Evolutionary conservation across 2,113 vertebrate species (phyloP).

Genomic region (Cyprinodon variegatus): DNA sequence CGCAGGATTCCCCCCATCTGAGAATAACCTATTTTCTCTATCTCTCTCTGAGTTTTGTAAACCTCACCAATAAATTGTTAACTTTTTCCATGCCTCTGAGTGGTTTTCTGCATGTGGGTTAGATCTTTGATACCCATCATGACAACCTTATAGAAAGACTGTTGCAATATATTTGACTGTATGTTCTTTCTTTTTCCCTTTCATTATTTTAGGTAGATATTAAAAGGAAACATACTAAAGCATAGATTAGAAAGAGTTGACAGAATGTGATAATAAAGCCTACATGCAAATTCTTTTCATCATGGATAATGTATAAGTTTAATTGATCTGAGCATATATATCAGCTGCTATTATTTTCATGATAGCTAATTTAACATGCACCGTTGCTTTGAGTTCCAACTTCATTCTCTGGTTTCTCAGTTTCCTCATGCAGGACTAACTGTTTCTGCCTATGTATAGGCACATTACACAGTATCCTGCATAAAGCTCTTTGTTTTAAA

Average conservation of each 20-base stretch:
- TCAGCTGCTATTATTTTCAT: slow-evolving; percentile 41
- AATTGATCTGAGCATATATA: slow-evolving; percentile 6
- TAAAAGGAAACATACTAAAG: background rate
- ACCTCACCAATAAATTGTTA: too few species aligned
- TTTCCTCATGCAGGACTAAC: slow-evolving; percentile 62
- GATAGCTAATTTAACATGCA: slow-evolving; percentile 47
- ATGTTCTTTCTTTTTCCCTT: background rate
- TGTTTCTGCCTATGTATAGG: slow-evolving; percentile 71
- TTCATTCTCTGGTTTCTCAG: slow-evolving; percentile 47
- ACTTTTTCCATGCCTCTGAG: too few species aligned
- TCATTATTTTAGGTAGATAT: background rate
- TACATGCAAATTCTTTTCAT: background rate
- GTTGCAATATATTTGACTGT: background rate
- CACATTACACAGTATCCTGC: slow-evolving; percentile 56
- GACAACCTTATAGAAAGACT: too few species aligned
- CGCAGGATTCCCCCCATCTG: too few species aligned
- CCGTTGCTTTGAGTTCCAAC: slow-evolving; percentile 52
- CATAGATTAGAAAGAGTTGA: background rate
- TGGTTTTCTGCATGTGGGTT: too few species aligned
- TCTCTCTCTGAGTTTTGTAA: too few species aligned
- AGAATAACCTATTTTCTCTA: too few species aligned
- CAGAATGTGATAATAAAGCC: background rate
- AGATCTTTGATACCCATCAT: too few species aligned
- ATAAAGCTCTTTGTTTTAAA: slow-evolving; percentile 31
- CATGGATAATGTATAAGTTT: background rate